phyloP scores from a whole-genome alignment of 2,113 vertebrate species.

The Aplodontia rufa region DNA sequence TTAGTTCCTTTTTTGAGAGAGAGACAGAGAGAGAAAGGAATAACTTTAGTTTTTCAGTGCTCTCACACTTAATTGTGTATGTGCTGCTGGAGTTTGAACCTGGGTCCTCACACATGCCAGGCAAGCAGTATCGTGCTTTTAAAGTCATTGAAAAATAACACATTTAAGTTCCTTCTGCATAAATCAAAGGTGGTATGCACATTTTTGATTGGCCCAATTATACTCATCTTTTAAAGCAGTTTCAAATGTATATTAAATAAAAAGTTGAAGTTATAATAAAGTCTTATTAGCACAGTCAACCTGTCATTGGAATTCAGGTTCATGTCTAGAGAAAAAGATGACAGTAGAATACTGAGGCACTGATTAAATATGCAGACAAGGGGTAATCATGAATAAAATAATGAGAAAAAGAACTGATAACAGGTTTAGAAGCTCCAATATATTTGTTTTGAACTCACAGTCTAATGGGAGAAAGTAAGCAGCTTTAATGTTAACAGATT shows the following conservation, averaged over 20 bases:
- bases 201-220: neutral
- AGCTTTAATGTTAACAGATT: slow-evolving; percentile 17
- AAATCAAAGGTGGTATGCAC: neutral
- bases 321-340: neutral
- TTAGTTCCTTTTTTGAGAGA: neutral
- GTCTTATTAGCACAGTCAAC: neutral
- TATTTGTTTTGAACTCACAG: slow-evolving; percentile 40
- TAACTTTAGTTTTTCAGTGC: no score
- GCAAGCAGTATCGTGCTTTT: no score
- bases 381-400: neutral
- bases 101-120: no score
- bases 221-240: slow-evolving; percentile 20
- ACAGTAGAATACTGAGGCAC: neutral
- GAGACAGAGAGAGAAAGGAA: no score
- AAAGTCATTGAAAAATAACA: slow-evolving; percentile 53
- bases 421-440: neutral
- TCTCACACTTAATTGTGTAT: no score
- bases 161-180: neutral
- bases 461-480: neutral
- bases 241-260: slow-evolving; percentile 28
- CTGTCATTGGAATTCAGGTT: neutral
- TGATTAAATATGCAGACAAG: neutral
- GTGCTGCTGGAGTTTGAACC: no score
- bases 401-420: slow-evolving; percentile 1
- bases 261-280: neutral